These are phyloP conservation scores for Anoncus sp. DNA, from an alignment of 2,888 invertebrate genomes.

Conservation along the genomic window DNA sequence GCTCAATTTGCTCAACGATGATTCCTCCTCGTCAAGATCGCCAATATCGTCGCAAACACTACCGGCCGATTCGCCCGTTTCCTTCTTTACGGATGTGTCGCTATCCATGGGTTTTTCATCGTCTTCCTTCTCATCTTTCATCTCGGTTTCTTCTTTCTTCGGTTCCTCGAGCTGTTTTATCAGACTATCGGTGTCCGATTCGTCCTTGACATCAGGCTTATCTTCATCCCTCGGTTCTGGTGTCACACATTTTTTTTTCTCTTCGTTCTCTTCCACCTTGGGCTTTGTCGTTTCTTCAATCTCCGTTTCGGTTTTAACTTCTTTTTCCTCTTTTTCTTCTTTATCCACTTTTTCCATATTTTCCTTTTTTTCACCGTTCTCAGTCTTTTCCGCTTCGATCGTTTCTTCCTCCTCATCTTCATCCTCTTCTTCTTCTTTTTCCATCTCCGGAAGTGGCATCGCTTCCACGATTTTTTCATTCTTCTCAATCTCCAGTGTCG, in stretches of 20 bases:
- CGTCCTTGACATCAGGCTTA: conserved; percentile 67
- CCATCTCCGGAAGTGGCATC: conserved; percentile 30
- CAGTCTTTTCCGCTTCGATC: conserved; percentile 31
- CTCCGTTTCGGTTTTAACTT: conserved; percentile 22
- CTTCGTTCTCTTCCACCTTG: conserved; percentile 67
- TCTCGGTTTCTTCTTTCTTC: conserved; percentile 70
- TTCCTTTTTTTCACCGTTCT: conserved; percentile 33
- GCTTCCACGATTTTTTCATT: conserved; percentile 61
- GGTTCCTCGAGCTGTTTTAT: conserved; percentile 56
- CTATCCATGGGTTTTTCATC: conserved; percentile 63
- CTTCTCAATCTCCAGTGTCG: conserved; percentile 43
- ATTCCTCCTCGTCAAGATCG: conserved; percentile 82
- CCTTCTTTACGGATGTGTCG: conserved; percentile 71
- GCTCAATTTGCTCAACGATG: conserved; percentile 77
- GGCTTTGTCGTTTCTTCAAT: conserved; percentile 59
- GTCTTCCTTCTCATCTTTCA: conserved; percentile 70
- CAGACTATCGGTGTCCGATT: conserved; percentile 60
- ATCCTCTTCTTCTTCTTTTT: conserved; percentile 12
- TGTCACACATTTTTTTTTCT: conserved; percentile 34
- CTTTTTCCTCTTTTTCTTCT: conserved; percentile 64
- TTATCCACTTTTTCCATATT: conserved; percentile 50
- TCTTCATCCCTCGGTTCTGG: conserved; percentile 63
- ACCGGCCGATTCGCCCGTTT: conserved; percentile 77
- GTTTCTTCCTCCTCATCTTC: conserved; percentile 12
- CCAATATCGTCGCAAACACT: conserved; percentile 83